Percentiles rank a stretch among this genome's conserved stretches.
These are phyloP conservation scores for Drosophila greeni DNA, from an alignment of 2,888 invertebrate species.

Conservation along the genomic window DNA sequence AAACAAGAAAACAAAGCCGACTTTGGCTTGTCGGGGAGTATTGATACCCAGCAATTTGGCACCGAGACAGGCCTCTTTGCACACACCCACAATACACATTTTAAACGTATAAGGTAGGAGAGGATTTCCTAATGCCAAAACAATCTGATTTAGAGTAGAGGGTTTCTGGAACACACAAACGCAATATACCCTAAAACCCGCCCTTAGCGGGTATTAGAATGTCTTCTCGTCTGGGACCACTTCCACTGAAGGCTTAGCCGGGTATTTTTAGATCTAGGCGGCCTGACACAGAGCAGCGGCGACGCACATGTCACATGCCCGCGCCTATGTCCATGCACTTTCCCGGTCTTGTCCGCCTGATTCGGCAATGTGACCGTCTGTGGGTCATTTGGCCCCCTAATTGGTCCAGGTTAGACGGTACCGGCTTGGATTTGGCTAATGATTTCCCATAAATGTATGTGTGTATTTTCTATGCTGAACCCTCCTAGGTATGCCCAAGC, in stretches of 20 bases:
- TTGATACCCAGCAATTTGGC: slow-evolving; percentile 1
- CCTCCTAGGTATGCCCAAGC: not conserved
- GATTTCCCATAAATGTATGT: not conserved
- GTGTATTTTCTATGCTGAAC: not conserved
- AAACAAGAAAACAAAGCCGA: slow-evolving; percentile 1
- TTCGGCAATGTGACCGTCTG: slow-evolving; percentile 55
- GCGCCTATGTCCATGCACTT: slow-evolving; percentile 22
- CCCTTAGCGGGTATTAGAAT: not conserved
- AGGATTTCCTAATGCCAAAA: not conserved
- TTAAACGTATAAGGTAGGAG: not conserved
- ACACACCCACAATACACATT: not conserved
- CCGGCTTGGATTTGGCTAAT: not conserved
- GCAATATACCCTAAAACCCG: not conserved
- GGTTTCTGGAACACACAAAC: not conserved
- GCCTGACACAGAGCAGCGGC: not conserved
- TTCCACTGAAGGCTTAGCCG: slow-evolving; percentile 23
- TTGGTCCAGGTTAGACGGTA: slow-evolving; percentile 2
- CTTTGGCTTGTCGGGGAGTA: not conserved
- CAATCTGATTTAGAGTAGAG: too few species aligned
- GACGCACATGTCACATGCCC: slow-evolving; percentile 59
- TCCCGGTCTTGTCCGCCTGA: slow-evolving; percentile 30
- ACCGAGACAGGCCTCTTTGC: not conserved
- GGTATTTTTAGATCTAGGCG: slow-evolving; percentile 31
- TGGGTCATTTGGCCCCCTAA: slow-evolving; percentile 28
- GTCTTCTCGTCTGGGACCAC: slow-evolving; percentile 5